phyloP scores from a whole-genome alignment of 2,888 invertebrate genomes.

The Platycheirus rosarum region DNA sequence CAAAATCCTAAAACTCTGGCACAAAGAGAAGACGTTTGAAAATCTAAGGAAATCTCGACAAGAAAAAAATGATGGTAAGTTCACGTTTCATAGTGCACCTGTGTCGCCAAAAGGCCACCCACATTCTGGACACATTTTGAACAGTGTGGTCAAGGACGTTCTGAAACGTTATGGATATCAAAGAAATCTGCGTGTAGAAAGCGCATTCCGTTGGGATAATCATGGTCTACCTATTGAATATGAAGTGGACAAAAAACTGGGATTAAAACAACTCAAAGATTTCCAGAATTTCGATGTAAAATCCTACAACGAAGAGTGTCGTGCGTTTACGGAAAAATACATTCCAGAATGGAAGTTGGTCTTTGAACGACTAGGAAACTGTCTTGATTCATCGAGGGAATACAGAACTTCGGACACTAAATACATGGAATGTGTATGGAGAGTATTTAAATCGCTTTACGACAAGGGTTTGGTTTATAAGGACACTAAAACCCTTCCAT shows the following conservation, averaged over 20 bases:
- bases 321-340: conserved; percentile 96
- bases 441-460: conserved; percentile 96
- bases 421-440: conserved; percentile 99
- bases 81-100: conserved; percentile 97
- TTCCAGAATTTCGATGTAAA: conserved; percentile 97
- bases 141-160: conserved; percentile 97
- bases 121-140: conserved; percentile 97
- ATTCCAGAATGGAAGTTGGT: conserved; percentile 93
- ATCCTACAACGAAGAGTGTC: conserved; percentile 95
- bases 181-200: conserved; percentile 91
- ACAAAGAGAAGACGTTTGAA: conserved; percentile 92
- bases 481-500: conserved; percentile 98
- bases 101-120: conserved; percentile 98
- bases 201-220: conserved; percentile 98
- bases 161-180: conserved; percentile 97
- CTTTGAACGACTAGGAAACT: conserved; percentile 93
- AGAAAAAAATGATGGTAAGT: conserved; percentile 83
- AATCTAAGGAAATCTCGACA: conserved; percentile 85
- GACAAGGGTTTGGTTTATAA: conserved; percentile 96
- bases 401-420: conserved; percentile 98
- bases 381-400: conserved; percentile 98
- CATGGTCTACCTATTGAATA: conserved; percentile 97
- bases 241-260: conserved; percentile 92
- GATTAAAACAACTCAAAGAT: conserved; percentile 96
- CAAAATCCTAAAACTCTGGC: conserved; percentile 91